These are phyloP conservation scores for Daubentonia madagascariensis DNA, from an alignment of 2,113 vertebrate species.

Conservation along the genomic window DNA sequence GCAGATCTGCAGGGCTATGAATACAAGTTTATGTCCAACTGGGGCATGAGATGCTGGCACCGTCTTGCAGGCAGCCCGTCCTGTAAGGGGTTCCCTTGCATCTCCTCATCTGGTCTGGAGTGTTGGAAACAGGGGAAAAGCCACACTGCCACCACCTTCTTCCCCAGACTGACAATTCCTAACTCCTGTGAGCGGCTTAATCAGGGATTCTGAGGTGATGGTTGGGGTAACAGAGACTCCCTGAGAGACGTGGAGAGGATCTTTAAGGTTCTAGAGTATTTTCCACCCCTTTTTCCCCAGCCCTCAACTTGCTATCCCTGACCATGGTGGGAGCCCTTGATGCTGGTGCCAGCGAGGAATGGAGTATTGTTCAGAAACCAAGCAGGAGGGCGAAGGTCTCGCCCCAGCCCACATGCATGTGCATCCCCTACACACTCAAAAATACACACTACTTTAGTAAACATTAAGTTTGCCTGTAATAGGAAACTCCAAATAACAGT, in stretches of 20 bases:
- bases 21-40: neutral
- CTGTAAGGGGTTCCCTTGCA: neutral
- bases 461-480: neutral
- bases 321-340: neutral
- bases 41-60: neutral
- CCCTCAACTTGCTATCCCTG: neutral
- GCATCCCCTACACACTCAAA: neutral
- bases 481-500: neutral
- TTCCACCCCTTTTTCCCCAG: neutral
- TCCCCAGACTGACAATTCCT: neutral
- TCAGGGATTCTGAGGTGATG: neutral
- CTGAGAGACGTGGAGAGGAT: neutral
- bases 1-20: fast-evolving
- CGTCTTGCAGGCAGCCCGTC: neutral
- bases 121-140: neutral
- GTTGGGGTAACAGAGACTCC: neutral
- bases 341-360: neutral
- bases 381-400: neutral
- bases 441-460: neutral
- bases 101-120: neutral
- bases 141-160: neutral
- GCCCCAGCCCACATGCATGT: neutral
- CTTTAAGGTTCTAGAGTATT: neutral
- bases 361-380: neutral
- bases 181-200: neutral